Conservation (phyloP, 2,888 invertebrate species). For the Stramonita haemastoma region DNA sequence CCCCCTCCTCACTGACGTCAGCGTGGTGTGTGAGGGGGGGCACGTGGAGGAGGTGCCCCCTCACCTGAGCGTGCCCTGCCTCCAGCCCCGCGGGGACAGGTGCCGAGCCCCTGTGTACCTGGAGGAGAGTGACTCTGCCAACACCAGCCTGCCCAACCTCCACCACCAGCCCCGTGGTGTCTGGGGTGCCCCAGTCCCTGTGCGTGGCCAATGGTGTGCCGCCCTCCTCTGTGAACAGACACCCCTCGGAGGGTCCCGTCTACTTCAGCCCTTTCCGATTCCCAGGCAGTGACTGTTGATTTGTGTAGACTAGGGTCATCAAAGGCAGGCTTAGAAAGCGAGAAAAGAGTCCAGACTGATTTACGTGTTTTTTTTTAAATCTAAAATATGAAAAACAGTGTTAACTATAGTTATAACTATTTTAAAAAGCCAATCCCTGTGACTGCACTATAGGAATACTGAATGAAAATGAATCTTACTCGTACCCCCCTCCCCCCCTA, state of each 20-base stretch:
- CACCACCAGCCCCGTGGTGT: background rate
- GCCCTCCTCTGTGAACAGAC: constrained; percentile 6
- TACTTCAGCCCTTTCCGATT: constrained; percentile 48
- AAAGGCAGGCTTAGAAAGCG: too few relatives aligned
- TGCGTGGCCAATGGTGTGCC: background rate
- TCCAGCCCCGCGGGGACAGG: constrained; percentile 24
- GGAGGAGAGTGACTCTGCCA: constrained; percentile 12
- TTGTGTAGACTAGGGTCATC: background rate
- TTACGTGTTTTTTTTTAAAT: too few relatives aligned
- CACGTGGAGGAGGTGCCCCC: constrained; percentile 14
- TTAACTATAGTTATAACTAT: background rate
- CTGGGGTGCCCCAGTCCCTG: background rate
- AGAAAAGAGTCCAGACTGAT: too few relatives aligned
- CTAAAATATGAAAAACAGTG: too few relatives aligned
- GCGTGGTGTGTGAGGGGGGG: background rate
- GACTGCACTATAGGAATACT: background rate
- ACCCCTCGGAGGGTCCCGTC: constrained; percentile 43
- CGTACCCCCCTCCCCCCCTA: too few relatives aligned
- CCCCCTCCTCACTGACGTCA: constrained; percentile 33
- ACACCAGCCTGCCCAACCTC: constrained; percentile 40
- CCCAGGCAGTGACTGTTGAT: constrained; percentile 43
- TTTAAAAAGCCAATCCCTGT: background rate
- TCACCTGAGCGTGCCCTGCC: constrained; percentile 50
- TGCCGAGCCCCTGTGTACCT: background rate
- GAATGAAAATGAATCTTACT: too few relatives aligned